Conservation (phyloP, 2,797 vertebrate genomes). For the Cetoscarus ocellatus region DNA sequence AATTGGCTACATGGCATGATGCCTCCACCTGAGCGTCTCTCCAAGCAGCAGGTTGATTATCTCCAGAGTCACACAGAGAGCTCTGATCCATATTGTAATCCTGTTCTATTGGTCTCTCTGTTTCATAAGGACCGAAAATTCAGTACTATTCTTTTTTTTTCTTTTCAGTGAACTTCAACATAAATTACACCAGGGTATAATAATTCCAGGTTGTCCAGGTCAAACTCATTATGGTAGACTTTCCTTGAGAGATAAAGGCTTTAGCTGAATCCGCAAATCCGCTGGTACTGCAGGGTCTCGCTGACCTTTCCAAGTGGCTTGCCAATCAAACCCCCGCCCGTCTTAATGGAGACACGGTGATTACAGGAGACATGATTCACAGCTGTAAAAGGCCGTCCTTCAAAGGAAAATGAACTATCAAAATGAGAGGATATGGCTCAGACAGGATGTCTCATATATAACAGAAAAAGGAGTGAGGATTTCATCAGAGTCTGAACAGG, state of each 20-base stretch:
- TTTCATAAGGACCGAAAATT: slow-evolving; percentile 2
- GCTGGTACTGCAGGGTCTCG: slow-evolving; percentile 16
- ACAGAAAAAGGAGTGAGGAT: neutral
- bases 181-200: slow-evolving; percentile 11
- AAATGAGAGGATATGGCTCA: neutral
- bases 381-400: slow-evolving; percentile 40
- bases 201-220: slow-evolving; percentile 27
- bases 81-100: neutral
- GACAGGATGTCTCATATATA: slow-evolving; percentile 5
- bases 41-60: neutral
- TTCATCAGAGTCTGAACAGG: slow-evolving; percentile 4
- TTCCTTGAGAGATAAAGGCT: slow-evolving; percentile 34
- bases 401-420: slow-evolving; percentile 38
- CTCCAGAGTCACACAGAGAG: neutral
- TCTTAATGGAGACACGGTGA: slow-evolving; percentile 50
- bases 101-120: neutral
- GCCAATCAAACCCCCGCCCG: slow-evolving; percentile 51
- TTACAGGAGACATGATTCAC: slow-evolving; percentile 38
- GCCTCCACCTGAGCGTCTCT: neutral
- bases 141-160: neutral
- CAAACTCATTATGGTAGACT: slow-evolving; percentile 43
- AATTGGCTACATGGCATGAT: neutral
- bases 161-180: neutral
- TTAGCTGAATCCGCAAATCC: slow-evolving; percentile 49
- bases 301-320: slow-evolving; percentile 63